These are phyloP conservation scores for Climacteris rufus DNA, from an alignment of 2,113 vertebrate genomes.

Conservation along the genomic window DNA sequence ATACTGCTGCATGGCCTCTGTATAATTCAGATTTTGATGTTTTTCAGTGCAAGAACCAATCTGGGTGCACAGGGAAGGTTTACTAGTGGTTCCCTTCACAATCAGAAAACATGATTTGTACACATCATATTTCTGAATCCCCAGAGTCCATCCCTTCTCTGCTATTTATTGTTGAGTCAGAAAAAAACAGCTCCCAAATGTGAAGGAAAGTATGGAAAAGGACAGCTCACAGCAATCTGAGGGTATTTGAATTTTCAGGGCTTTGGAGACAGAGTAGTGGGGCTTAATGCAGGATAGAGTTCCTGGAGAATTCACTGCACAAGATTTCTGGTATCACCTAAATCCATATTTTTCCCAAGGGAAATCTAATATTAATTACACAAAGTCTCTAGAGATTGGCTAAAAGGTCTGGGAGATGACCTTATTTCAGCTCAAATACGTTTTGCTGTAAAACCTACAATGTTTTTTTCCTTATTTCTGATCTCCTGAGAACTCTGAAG, in stretches of 20 bases:
- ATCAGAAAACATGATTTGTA: neutral
- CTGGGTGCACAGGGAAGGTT: neutral
- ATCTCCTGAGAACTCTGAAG: neutral
- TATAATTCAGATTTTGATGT: constrained; percentile 55
- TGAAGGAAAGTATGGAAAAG: neutral
- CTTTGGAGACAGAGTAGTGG: neutral
- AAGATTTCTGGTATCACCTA: neutral
- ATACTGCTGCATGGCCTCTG: constrained; percentile 14
- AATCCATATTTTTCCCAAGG: neutral
- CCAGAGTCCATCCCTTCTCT: neutral
- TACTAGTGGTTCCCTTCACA: neutral
- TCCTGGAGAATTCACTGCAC: neutral
- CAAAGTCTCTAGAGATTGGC: neutral
- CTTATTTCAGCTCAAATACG: neutral
- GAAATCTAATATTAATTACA: neutral
- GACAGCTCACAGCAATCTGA: neutral
- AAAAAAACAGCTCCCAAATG: neutral
- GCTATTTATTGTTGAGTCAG: neutral
- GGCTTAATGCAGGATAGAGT: neutral
- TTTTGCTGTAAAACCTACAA: neutral
- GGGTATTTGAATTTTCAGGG: neutral
- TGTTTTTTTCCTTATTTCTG: neutral
- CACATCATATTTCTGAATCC: neutral
- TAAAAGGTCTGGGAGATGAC: neutral
- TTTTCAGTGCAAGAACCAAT: constrained; percentile 9